A percentile compares a stretch with the other conserved stretches of the same genome.
Evolutionary conservation across 2,113 vertebrate species (phyloP).

Genomic region (Todiramphus saurophagus): DNA sequence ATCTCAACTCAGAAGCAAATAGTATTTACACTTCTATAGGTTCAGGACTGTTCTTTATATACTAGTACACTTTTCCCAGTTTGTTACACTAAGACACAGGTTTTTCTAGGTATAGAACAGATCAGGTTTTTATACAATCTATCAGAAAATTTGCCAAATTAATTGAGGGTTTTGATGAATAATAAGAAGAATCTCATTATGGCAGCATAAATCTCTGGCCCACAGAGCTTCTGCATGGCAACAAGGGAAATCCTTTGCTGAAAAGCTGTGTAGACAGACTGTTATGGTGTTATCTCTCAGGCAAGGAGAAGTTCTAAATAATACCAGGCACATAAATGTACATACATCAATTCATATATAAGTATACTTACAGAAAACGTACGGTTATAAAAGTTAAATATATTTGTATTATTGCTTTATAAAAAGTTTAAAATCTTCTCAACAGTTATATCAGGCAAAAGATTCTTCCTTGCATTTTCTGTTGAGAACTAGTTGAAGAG

Average conservation of each 20-base stretch:
- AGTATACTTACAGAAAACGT: neutral
- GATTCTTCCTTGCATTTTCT: neutral
- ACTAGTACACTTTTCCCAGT: neutral
- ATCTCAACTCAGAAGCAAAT: neutral
- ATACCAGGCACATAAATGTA: neutral
- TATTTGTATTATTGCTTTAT: neutral
- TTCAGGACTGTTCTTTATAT: neutral
- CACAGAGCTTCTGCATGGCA: neutral
- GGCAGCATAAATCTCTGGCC: neutral
- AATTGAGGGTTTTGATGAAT: neutral
- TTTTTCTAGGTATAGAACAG: neutral
- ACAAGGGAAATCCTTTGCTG: neutral
- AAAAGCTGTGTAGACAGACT: neutral
- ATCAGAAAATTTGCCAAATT: neutral
- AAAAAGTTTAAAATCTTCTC: neutral
- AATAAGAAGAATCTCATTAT: neutral
- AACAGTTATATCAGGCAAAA: neutral
- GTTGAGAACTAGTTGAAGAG: neutral
- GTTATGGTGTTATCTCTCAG: neutral
- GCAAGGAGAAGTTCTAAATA: neutral
- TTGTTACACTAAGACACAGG: neutral
- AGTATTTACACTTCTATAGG: neutral
- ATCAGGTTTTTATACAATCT: neutral
- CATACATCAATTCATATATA: neutral
- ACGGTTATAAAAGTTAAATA: neutral